phyloP scores from a whole-genome alignment of 2,888 invertebrate species.

The Callyntrura guangdongensis region DNA sequence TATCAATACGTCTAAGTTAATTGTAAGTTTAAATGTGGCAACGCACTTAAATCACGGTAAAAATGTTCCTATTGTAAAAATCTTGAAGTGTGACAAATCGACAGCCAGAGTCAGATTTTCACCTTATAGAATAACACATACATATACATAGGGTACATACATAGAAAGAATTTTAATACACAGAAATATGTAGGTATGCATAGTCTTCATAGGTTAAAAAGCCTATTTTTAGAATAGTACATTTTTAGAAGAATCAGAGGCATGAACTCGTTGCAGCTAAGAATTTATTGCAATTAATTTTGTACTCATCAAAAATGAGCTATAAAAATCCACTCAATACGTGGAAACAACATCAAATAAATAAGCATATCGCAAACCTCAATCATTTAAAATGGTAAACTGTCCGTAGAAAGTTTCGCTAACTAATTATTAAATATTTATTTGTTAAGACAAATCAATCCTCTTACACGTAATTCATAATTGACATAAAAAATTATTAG shows the following conservation, averaged over 20 bases:
- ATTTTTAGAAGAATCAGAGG: neutral
- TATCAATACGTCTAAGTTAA: too few species aligned
- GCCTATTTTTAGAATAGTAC: neutral
- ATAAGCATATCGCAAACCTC: conserved; percentile 71
- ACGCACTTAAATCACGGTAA: conserved; percentile 69
- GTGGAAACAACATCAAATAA: conserved; percentile 51
- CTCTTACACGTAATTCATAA: neutral
- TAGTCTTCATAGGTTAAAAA: neutral
- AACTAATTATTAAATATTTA: neutral
- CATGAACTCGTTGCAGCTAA: neutral
- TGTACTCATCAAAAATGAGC: conserved; percentile 18
- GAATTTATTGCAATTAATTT: conserved; percentile 16
- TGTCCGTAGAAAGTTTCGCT: neutral
- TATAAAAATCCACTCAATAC: conserved; percentile 13
- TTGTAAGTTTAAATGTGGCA: conserved; percentile 2
- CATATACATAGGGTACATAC: neutral
- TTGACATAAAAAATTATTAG: neutral
- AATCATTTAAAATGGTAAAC: conserved; percentile 54
- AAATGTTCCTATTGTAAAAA: conserved; percentile 70
- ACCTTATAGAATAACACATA: neutral
- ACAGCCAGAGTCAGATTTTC: neutral
- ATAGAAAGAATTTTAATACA: conserved; percentile 4
- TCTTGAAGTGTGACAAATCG: neutral
- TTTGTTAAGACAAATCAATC: conserved; percentile 38
- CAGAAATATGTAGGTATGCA: neutral